A percentile compares a stretch with the other conserved stretches of the same genome.
Conservation (phyloP, 2,888 invertebrate genomes). For the Podabrus alpinus region DNA sequence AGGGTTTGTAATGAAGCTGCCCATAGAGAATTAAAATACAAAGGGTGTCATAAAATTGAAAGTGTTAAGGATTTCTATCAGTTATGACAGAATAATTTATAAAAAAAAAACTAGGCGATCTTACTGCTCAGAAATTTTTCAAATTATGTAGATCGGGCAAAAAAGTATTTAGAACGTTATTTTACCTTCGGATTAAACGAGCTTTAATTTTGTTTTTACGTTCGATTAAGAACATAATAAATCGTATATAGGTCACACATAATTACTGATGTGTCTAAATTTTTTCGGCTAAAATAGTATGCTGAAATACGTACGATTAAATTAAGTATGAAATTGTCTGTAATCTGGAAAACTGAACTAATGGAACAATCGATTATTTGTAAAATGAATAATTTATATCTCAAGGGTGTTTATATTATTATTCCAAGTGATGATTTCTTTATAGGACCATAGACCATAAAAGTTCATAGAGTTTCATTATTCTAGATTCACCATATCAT, state of each 20-base stretch:
- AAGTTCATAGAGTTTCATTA: not conserved
- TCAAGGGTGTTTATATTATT: not conserved
- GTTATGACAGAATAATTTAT: not conserved
- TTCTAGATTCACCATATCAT: not conserved
- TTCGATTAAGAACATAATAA: no score
- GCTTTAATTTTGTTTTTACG: no score
- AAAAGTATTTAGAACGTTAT: no score
- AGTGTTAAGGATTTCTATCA: not conserved
- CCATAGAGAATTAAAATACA: not conserved
- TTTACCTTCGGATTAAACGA: no score
- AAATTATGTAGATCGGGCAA: not conserved
- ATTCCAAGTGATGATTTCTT: not conserved
- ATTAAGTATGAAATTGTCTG: not conserved
- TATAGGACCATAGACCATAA: not conserved
- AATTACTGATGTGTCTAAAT: no score
- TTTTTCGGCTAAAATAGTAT: not conserved
- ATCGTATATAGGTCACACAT: no score
- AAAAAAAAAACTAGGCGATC: no score
- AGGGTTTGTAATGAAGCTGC: not conserved
- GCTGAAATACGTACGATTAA: not conserved
- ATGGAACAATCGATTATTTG: not conserved
- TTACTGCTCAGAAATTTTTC: not conserved
- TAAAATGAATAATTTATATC: not conserved
- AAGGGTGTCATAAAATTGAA: not conserved
- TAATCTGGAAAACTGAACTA: not conserved